phyloP scores from a whole-genome alignment of 2,113 vertebrate genomes.

The Caranx ignobilis region DNA sequence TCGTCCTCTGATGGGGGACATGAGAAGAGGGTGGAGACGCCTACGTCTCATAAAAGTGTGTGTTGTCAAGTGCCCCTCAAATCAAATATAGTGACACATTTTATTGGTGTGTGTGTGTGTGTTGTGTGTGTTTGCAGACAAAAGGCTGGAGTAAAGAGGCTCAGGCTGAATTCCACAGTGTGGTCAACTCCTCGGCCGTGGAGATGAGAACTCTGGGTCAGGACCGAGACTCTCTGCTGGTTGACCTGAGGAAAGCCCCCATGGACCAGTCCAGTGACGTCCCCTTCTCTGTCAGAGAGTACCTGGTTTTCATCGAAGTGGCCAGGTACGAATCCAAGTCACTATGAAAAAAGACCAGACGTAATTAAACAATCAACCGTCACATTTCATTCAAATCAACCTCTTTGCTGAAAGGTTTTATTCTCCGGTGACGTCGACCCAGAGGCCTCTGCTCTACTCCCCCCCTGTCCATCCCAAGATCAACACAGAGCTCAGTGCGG shows the following conservation, averaged over 20 bases:
- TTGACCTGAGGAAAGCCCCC: constrained; percentile 90
- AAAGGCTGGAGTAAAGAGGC: constrained; percentile 88
- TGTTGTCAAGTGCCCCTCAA: too few species aligned
- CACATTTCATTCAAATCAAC: background rate
- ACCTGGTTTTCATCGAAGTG: constrained; percentile 90
- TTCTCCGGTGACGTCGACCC: constrained; percentile 59
- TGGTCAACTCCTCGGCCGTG: constrained; percentile 87
- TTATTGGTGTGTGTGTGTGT: too few species aligned
- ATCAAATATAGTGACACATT: too few species aligned
- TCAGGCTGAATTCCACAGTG: constrained; percentile 82
- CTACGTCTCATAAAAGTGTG: too few species aligned
- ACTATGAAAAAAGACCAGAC: background rate
- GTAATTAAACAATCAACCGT: too few species aligned
- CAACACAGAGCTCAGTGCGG: constrained; percentile 77
- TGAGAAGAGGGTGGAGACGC: background rate
- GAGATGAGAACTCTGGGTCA: constrained; percentile 87
- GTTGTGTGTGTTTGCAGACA: constrained; percentile 70
- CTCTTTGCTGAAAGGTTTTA: constrained; percentile 69
- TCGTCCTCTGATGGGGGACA: background rate
- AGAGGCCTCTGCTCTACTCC: constrained; percentile 76
- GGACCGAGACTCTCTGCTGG: constrained; percentile 88
- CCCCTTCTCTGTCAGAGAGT: constrained; percentile 89
- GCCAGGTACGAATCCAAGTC: constrained; percentile 85
- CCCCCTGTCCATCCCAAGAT: constrained; percentile 83
- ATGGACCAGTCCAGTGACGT: constrained; percentile 80